Evolutionary conservation across 2,113 vertebrate genomes (phyloP), one percentile per base, ranked within the genome.

Genomic region (Corvus cornix): DNA sequence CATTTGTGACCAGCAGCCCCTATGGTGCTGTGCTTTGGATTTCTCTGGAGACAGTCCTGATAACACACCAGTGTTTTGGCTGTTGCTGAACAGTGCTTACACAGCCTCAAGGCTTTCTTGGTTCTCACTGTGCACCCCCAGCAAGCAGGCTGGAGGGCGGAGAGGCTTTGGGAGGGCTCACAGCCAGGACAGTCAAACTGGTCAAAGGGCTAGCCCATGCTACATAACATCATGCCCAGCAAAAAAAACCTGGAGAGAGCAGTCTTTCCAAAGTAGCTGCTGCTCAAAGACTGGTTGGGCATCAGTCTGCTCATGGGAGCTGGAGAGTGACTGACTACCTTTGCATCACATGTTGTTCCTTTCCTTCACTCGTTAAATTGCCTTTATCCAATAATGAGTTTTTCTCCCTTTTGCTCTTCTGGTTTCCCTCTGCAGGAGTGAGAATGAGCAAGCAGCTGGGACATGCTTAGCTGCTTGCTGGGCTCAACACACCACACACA

Each of bases 151-250:
- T 48, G 31, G 17, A 59, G 21, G 7, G 17, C 59, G 26, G 44
- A 69, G 35, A 46, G 21, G 27, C 37, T 56, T 79, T 30, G 20
- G 52, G 39, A 82, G 9, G 17, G 22, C 26, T 28, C 44, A 35
- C 18, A 37, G 33, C 8, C 69, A 81, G 24, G 27, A 39, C 20
- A 77, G 59, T 13, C 1, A 1, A 52, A 52, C 7, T 12, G 24
- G 13, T 18, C 55, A 43, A 43, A 59, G 27, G 26, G 23, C 8
- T 43, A 19, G 11, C 43, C 21, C 52, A 48, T 14, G 35, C 48
- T 56, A 46, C 3, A 1, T 12, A 76, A 35, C 3, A 0, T 12
- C 28, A 44, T 3, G 6, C 13, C 41, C 24, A 43, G 30, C 46
- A 51, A 27, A 39, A 68, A 52, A 31, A 35, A 56, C 17, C 18